Evolutionary conservation across 2,113 vertebrate genomes (phyloP).

Genomic region (Misgurnus mizolepis): DNA sequence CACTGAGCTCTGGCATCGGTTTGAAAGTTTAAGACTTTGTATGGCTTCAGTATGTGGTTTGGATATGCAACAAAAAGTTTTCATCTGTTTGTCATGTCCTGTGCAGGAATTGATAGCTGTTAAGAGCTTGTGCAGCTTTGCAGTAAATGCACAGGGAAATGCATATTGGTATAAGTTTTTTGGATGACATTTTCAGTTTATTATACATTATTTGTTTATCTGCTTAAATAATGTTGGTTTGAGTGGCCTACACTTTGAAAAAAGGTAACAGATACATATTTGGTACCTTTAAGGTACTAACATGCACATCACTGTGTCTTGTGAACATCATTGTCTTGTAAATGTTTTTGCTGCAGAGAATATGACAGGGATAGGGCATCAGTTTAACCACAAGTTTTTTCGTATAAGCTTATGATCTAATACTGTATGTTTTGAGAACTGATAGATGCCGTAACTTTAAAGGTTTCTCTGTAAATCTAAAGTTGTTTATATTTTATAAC

Average conservation of each 20-base stretch:
- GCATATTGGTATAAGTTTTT: neutral
- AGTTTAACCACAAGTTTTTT: neutral
- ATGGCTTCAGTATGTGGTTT: constrained; percentile 12
- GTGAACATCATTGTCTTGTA: neutral
- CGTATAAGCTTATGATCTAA: neutral
- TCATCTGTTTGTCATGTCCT: neutral
- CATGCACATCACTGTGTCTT: too few species aligned
- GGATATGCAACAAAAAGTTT: neutral
- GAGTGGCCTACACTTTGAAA: too few species aligned
- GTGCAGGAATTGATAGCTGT: neutral
- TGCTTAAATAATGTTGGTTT: too few species aligned
- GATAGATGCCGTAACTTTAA: too few species aligned
- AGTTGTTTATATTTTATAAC: too few species aligned
- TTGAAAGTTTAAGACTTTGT: neutral
- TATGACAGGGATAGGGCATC: neutral
- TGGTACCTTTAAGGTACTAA: too few species aligned
- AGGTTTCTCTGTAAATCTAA: too few species aligned
- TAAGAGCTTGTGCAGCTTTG: neutral
- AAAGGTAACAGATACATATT: too few species aligned
- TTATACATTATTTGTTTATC: neutral
- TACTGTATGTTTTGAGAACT: neutral
- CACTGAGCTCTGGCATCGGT: constrained; percentile 1
- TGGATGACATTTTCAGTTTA: neutral
- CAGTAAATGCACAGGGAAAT: neutral
- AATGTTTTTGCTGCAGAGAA: neutral